Conservation (phyloP, 2,113 vertebrate species). For the Eulemur macaco region DNA sequence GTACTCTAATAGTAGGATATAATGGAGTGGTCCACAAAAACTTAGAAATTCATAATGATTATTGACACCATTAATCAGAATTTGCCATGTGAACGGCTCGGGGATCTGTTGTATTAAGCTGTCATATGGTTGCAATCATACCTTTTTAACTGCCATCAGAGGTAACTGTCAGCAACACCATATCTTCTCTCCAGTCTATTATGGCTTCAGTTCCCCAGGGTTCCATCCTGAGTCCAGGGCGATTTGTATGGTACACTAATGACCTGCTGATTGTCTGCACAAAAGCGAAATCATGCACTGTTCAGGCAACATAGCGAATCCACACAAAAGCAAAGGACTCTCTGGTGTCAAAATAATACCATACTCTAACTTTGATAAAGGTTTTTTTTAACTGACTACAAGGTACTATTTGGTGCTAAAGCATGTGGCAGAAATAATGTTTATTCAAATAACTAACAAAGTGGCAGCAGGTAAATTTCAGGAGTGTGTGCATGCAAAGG, state of each 20-base stretch:
- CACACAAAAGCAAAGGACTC: conserved; percentile 75
- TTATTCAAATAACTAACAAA: conserved; percentile 65
- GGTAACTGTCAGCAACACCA: conserved; percentile 78
- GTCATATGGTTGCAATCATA: conserved; percentile 79
- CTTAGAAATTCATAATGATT: conserved; percentile 62
- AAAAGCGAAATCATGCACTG: conserved; percentile 71
- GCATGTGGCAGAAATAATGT: conserved; percentile 56
- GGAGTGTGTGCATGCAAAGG: not conserved
- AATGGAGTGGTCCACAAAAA: conserved; percentile 12
- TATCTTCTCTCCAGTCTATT: conserved; percentile 58
- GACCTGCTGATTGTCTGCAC: conserved; percentile 78
- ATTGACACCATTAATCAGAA: conserved; percentile 78
- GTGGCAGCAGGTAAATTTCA: conserved; percentile 61
- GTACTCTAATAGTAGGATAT: not conserved
- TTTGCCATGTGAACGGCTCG: conserved; percentile 63
- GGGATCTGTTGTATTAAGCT: conserved; percentile 73
- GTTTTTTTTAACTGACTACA: conserved; percentile 78
- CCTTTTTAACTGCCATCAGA: conserved; percentile 82
- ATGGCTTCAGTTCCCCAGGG: conserved; percentile 74
- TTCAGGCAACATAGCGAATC: conserved; percentile 74
- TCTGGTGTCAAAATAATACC: conserved; percentile 82
- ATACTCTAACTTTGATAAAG: conserved; percentile 67
- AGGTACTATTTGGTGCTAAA: conserved; percentile 71
- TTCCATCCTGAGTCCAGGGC: conserved; percentile 73
- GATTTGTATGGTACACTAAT: conserved; percentile 73